These are phyloP conservation scores for Peucedramus taeniatus DNA, from an alignment of 2,113 vertebrate species.

Conservation along the genomic window DNA sequence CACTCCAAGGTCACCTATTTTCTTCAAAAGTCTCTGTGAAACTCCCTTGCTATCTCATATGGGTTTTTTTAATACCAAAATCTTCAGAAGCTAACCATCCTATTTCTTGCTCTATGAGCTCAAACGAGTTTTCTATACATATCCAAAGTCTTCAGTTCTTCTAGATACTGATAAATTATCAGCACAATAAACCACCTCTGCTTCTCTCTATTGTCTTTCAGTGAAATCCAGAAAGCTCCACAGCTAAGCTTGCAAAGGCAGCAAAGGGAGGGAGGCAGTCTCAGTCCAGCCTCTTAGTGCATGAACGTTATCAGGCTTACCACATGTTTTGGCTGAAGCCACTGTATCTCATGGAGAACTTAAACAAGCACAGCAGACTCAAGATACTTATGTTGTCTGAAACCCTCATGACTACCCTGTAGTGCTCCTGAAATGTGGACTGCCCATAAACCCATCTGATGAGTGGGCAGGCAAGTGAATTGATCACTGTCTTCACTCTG, in stretches of 20 bases:
- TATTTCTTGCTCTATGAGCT: neutral
- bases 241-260: neutral
- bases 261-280: neutral
- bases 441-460: accelerated
- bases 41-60: neutral
- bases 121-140: neutral
- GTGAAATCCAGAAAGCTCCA: neutral
- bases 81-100: neutral
- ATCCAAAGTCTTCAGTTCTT: neutral
- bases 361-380: neutral
- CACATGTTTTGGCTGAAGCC: neutral
- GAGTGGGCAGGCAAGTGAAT: neutral
- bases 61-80: neutral
- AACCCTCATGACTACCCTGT: neutral
- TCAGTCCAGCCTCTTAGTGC: neutral
- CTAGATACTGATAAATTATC: neutral
- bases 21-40: neutral
- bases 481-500: accelerated
- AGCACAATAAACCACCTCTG: neutral
- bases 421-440: neutral
- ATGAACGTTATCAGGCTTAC: neutral
- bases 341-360: neutral
- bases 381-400: neutral
- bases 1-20: neutral
- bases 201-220: neutral